Percentiles rank a stretch among this genome's conserved stretches.
phyloP scores from a whole-genome alignment of 2,113 vertebrate genomes.

The Dipodomys merriami region DNA sequence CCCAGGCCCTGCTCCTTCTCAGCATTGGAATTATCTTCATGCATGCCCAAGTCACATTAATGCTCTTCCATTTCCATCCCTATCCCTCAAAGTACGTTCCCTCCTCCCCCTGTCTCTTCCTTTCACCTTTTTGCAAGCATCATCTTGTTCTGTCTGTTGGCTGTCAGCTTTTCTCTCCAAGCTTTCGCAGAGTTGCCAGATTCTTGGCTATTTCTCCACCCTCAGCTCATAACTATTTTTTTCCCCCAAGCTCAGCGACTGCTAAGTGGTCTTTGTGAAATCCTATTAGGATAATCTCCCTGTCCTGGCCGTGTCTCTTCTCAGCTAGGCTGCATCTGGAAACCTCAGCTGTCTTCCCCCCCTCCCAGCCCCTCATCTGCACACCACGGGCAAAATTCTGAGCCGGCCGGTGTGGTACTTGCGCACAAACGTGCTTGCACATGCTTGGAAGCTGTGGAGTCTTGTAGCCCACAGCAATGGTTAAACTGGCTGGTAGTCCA shows the following conservation, averaged over 20 bases:
- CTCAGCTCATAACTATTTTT: constrained; percentile 71
- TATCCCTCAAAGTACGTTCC: constrained; percentile 10
- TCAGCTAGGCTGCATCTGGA: constrained; percentile 57
- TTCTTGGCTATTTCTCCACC: constrained; percentile 74
- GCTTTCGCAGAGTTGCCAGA: constrained; percentile 71
- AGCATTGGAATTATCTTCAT: constrained; percentile 61
- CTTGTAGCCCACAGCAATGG: not conserved
- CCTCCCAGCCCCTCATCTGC: not conserved
- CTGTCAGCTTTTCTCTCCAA: constrained; percentile 77
- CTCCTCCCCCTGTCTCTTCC: constrained; percentile 12
- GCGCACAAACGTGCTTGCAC: constrained; percentile 33
- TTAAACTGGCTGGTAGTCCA: not conserved
- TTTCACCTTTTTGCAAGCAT: constrained; percentile 74
- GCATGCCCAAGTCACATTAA: constrained; percentile 41
- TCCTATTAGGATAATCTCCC: constrained; percentile 78
- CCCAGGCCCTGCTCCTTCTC: constrained; percentile 13
- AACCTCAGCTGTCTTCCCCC: constrained; percentile 29
- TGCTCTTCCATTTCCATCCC: constrained; percentile 16
- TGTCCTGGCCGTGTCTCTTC: constrained; percentile 42
- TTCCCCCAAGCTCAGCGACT: constrained; percentile 55
- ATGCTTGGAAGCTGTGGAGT: not conserved
- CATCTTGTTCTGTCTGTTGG: constrained; percentile 77
- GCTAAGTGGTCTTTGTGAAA: constrained; percentile 76
- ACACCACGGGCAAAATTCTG: not conserved
- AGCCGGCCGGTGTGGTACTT: not conserved